Base-by-base conservation (phyloP, 2,113 vertebrate species). In the Coptodon bakossiorum region DNA sequence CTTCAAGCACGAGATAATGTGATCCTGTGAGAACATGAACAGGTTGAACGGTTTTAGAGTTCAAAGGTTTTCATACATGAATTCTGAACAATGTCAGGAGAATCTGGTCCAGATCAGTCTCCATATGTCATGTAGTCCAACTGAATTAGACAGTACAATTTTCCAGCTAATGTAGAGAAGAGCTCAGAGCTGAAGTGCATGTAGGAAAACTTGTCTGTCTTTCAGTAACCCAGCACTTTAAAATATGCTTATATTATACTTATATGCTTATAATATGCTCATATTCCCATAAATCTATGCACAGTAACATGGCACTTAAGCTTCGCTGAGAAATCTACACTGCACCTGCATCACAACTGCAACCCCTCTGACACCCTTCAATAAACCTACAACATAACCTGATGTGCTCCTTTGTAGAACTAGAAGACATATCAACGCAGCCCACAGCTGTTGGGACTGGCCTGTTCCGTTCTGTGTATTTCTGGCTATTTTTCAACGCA, bases 1-100 rank as follows among this genome's bases (percentile, higher is more conserved):
- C 94, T 97, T 98, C 83, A 99, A 85, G 6, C 97, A 96, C 83
- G 94, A 96, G 81, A 98, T 97, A 34, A 94, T 92, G 56, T 96
- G 97, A 76, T 99, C 98, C 98, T 99, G 93, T 10, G 7, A 5
- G 63, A 27, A 7, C 19, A 66, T 0, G 53, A 29, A 78, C 2
- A 31, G n/a, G 16, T 27, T 8, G 38, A 43, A 24, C 3, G 14
- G 34, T 19, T 56, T 81, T 27, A 57, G 52, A 73, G 68, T 7
- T 73, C 68, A 73, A 10, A 13, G 0, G 63, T 71, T 71, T 71
- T 71, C 2, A 0, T 27, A 27, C 13, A 29, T 2, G 22, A 73
- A 45, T 45, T 45, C 68, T 27, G 68, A 43, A 27, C 38, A 10
- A 43, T 1, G 12, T 73, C 22, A 43, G 4, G 63, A 71, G 66